Percentiles rank a stretch among this genome's conserved stretches.
These are phyloP conservation scores for Vimba vimba DNA, from an alignment of 2,113 vertebrate species.

Conservation along the genomic window DNA sequence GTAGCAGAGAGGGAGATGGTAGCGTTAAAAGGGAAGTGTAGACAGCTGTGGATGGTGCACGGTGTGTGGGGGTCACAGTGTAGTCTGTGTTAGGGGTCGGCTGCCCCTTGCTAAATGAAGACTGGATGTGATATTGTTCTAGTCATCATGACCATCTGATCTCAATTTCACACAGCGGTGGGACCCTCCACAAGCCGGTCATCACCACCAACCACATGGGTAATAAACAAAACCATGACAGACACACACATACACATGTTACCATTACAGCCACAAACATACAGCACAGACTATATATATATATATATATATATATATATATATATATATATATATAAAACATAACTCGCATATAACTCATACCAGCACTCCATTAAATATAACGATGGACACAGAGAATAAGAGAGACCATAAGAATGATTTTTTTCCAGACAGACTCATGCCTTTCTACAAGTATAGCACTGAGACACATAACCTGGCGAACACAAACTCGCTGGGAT, in stretches of 20 bases:
- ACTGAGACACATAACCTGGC: slow-evolving; percentile 1
- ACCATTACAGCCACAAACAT: slow-evolving; percentile 69
- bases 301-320: no score
- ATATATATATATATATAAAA: background rate
- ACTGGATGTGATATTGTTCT: slow-evolving; percentile 71
- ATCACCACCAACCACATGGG: slow-evolving; percentile 53
- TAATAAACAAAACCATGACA: slow-evolving; percentile 61
- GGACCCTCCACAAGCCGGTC: slow-evolving; percentile 69
- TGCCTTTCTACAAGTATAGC: slow-evolving; percentile 49
- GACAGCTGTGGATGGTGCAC: slow-evolving; percentile 60
- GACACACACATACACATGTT: slow-evolving; percentile 55
- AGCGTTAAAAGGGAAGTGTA: slow-evolving; percentile 44
- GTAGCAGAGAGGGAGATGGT: slow-evolving; percentile 13
- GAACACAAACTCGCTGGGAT: slow-evolving; percentile 23
- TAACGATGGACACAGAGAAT: background rate
- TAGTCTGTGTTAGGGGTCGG: slow-evolving; percentile 68
- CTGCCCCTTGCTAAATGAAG: slow-evolving; percentile 63
- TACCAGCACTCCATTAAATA: background rate
- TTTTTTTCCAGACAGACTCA: background rate
- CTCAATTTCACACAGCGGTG: slow-evolving; percentile 69
- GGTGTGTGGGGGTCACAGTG: slow-evolving; percentile 50
- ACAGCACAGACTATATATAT: slow-evolving; percentile 66
- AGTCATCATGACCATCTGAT: slow-evolving; percentile 71
- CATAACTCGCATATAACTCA: background rate
- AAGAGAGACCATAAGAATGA: background rate